Conservation (phyloP, 2,888 invertebrate species). For the Drosophila gaucha region DNA sequence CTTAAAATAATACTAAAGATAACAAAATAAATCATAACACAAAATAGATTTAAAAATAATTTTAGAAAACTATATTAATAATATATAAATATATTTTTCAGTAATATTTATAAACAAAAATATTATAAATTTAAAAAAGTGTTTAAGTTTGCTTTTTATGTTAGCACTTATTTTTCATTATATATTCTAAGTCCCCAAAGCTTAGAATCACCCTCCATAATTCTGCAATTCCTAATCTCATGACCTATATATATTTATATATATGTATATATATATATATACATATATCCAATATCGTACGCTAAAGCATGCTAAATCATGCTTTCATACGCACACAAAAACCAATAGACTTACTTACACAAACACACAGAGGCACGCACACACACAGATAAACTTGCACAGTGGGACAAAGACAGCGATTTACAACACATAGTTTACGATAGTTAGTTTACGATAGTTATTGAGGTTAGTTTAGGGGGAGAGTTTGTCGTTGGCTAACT, state of each 20-base stretch:
- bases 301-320: conserved; percentile 54
- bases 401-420: conserved; percentile 38
- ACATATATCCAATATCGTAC: conserved; percentile 1
- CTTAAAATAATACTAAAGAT: no score
- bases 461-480: conserved; percentile 19
- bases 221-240: not conserved
- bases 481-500: conserved; percentile 53
- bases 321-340: conserved; percentile 11
- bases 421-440: conserved; percentile 61
- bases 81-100: no score
- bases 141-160: no score
- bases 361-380: not conserved
- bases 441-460: conserved; percentile 52
- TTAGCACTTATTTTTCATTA: no score
- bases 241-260: not conserved
- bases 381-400: conserved; percentile 7
- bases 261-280: not conserved
- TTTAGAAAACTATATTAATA: no score
- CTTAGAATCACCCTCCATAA: not conserved
- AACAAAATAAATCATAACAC: no score
- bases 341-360: not conserved
- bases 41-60: no score
- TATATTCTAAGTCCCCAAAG: no score
- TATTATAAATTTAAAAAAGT: no score
- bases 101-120: no score